Evolutionary conservation across 2,113 vertebrate genomes (phyloP).

Genomic region (Tachuris rubrigastra): DNA sequence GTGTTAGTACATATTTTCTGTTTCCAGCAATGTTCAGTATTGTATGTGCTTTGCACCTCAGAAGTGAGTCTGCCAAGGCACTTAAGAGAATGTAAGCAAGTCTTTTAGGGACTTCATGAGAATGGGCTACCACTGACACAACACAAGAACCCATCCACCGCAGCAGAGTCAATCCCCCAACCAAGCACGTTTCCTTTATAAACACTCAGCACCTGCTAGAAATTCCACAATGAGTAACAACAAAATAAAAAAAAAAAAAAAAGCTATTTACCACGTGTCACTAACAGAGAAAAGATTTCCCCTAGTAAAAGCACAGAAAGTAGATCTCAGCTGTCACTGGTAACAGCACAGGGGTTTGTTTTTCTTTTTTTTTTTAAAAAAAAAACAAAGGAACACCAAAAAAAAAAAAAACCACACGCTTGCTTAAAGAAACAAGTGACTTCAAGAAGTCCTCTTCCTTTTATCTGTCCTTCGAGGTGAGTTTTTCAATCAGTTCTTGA

Average conservation of each 20-base stretch:
- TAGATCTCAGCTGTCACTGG: slow-evolving; percentile 66
- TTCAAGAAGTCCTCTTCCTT: slow-evolving; percentile 40
- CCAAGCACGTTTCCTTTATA: slow-evolving; percentile 41
- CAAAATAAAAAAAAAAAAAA: not conserved
- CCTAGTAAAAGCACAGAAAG: slow-evolving; percentile 70
- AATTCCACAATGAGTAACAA: slow-evolving; percentile 54
- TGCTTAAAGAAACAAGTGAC: slow-evolving; percentile 62
- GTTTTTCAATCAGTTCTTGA: slow-evolving; percentile 89
- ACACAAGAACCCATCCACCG: slow-evolving; percentile 67
- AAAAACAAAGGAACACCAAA: slow-evolving; percentile 14
- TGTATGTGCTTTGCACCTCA: slow-evolving; percentile 77
- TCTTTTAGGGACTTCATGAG: slow-evolving; percentile 71
- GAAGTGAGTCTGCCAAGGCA: slow-evolving; percentile 79
- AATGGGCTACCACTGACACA: slow-evolving; percentile 63
- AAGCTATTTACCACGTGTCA: slow-evolving; percentile 49
- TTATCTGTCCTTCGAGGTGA: slow-evolving; percentile 91
- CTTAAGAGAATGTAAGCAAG: slow-evolving; percentile 73
- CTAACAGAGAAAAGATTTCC: slow-evolving; percentile 67
- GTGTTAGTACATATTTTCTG: slow-evolving; percentile 58
- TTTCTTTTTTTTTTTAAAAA: not conserved
- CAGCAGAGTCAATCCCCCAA: slow-evolving; percentile 56
- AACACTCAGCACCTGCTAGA: slow-evolving; percentile 60
- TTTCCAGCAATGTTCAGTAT: slow-evolving; percentile 73
- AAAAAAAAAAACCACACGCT: slow-evolving; percentile 55
- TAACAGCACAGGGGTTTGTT: slow-evolving; percentile 36